Percentiles rank a stretch among this genome's conserved stretches.
Evolutionary conservation across 2,888 invertebrate species (phyloP).

Genomic region (Pseudococcus jackbeardsleyi): DNA sequence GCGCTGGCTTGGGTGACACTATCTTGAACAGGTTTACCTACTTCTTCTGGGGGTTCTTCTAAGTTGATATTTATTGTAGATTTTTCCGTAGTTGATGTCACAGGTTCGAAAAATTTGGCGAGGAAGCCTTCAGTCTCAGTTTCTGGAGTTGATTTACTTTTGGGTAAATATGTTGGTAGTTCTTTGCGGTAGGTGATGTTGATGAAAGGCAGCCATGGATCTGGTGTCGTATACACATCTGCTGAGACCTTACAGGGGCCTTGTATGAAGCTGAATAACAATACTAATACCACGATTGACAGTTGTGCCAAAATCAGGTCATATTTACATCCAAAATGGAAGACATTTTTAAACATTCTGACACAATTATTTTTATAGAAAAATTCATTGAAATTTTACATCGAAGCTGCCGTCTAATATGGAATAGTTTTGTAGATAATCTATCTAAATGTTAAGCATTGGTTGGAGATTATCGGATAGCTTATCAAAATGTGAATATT

Average conservation of each 20-base stretch:
- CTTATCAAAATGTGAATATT: not conserved
- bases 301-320: not conserved
- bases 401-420: not conserved
- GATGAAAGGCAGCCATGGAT: not conserved
- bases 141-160: not conserved
- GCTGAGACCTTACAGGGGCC: not conserved
- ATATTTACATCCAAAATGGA: not conserved
- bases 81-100: not conserved
- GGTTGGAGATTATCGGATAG: not conserved
- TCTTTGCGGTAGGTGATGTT: not conserved
- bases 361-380: not conserved
- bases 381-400: not conserved
- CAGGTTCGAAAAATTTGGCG: not conserved
- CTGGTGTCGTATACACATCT: not conserved
- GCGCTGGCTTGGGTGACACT: not conserved
- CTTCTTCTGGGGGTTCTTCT: not conserved
- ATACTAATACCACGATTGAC: not conserved
- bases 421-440: not conserved
- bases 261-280: not conserved
- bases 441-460: not conserved
- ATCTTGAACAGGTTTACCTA: not conserved
- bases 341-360: constrained; percentile 10
- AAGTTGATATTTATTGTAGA: not conserved
- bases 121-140: not conserved
- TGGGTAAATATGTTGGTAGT: not conserved